Base-by-base conservation (phyloP, 2,888 invertebrate genomes). In the Peribatodes rhomboidaria region DNA sequence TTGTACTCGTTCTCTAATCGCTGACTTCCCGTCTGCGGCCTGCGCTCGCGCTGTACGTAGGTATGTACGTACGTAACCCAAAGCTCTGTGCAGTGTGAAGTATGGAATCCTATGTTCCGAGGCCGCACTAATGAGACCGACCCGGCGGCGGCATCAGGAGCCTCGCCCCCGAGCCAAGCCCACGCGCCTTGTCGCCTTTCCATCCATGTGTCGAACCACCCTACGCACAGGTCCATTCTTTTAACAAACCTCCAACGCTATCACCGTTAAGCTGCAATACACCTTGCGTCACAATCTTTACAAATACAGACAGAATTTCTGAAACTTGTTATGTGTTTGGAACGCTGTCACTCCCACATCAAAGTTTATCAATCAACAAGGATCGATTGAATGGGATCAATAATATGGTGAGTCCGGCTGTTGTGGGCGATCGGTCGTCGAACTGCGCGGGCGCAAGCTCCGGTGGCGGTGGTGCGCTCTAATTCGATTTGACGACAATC, bases 381-480 rank as follows among this genome's bases (percentile, higher is more conserved):
- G 90, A 92, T 91, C 89, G 87, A 84, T 87, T 84, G 85, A 88
- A 89, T 85, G 83, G 83, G 87, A 89, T 89, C 89, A 90, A 89
- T 90, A 87, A 87, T 86, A 83, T 86, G 82, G 81, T 83, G 82
- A 85, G 82, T 81, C 81, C 81, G 70, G 92, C 92, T 81, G 81
- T 81, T 70, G 92, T 92, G 92, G 92, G 92, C 92, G 92, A 87
- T 78, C 91, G 92, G 92, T 93, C 92, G 91, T 82, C 90, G 92
- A 92, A 91, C 92, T 92, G 92, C 92, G 92, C 92, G 90, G 90
- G 92, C 90, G 91, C 89, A 77, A 78, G 81, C 82, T 81, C 84
- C 82, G 78, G 82, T 55, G 44, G 55, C 55, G 44, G 55, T 85
- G 89, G 87, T 86, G 84, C 79, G 88, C 86, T 91, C 92, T 90